Evolutionary conservation across 2,113 vertebrate genomes (phyloP), one percentile per base, ranked within the genome.

Genomic region (Motacilla tschutschensis): DNA sequence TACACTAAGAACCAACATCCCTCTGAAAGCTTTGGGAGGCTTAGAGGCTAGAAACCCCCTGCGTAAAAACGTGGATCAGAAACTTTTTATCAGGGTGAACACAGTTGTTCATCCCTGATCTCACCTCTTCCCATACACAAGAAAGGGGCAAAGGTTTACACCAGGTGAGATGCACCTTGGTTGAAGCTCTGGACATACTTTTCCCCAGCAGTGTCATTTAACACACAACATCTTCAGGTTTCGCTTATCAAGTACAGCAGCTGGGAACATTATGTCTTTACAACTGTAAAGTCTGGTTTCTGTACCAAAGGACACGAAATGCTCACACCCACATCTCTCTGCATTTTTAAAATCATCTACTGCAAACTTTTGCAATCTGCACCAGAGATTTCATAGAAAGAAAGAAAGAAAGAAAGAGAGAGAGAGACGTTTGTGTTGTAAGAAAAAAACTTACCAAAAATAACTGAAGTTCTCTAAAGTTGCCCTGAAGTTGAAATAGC

Each of bases 401-500:
- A 60, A 17, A 51, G 28, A 55, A 55, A 55, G 54, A 35, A 24
- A 18, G 11, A 25, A 6, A 73, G 69, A 29, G 10, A 21, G 9
- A 74, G 80, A 29, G 12, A 58, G 36, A 50, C 31, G 20, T 31
- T 35, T 41, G 25, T 11, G 36, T 63, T 82, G 50, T 40, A 53
- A 53, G 51, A 14, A 70, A 62, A 43, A 51, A 51, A 71, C 62
- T 95, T 94, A 95, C 96, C 85, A 40, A 91, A 93, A 85, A 71
- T 83, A 89, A 87, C 78, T 86, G 89, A 79, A 91, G 79, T 94
- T 93, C 93, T 94, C 92, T 90, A 87, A 83, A 89, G 90, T 93
- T 75, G 90, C 89, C 92, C 95, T 63, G 87, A 87, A 93, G 94
- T 93, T 94, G 85, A 90, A 90, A 79, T 79, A 69, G 83, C 81